Base-by-base conservation (phyloP, 2,888 invertebrate species). In the Psylliodes chrysocephalus region DNA sequence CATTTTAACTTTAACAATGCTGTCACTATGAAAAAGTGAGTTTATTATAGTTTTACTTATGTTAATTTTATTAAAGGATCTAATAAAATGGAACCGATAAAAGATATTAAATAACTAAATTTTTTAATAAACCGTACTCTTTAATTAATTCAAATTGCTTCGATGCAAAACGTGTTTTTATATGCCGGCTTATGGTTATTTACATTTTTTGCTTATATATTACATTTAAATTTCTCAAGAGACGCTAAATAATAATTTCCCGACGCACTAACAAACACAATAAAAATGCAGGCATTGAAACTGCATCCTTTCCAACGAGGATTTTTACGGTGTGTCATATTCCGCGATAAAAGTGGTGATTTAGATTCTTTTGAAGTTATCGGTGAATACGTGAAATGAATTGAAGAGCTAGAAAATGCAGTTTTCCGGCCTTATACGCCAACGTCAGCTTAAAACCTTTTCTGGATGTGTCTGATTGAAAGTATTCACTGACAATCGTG, bases 251-350 rank as follows among this genome's bases (percentile, higher is more conserved):
- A 22, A 2, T 4, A 22, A 22, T 22, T 6, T 6, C 6, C 22
- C 22, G 6, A 4, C 22, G 6, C 22, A 22, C 22, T 22, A 22
- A 22, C 22, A 22, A 22, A 35, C 35, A 35, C 1, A 35, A 35
- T 35, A 59, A 62, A 59, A 44, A 62, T 60, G 61, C 59, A 59
- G 22, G 15, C 38, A 47, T 49, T 47, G 25, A 62, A 62, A 61
- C 59, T 62, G 65, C 65, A 62, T 59, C 44, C 53, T 59, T 44
- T 30, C 33, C 15, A 40, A 22, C 22, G 38, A 19, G 52, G 33
- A 60, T 52, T 60, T 49, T 60, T 44, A 14, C 18, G 28, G 28
- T 42, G 44, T 19, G 30, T 53, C 53, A 53, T 46, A 53, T 60
- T 53, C 52, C 35, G 33, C 22, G 30, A 35, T 60, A 46, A 53